Conservation (phyloP, 2,113 vertebrate species). For the Fregata magnificens region DNA sequence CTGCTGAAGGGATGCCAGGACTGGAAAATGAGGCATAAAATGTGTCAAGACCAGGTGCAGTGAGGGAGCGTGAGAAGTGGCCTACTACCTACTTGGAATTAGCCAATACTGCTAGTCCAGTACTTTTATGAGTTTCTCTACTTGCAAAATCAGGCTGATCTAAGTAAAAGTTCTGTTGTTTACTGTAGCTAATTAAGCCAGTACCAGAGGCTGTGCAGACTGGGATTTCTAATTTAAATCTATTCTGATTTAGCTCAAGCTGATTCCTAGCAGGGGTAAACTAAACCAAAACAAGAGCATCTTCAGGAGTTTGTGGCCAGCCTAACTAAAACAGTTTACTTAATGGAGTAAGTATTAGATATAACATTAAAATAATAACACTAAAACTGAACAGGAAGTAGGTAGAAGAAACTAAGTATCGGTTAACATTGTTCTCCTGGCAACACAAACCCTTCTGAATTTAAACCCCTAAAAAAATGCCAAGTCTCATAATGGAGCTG, state of each 20-base stretch:
- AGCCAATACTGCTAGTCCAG: background rate
- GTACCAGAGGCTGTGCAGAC: background rate
- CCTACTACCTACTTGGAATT: background rate
- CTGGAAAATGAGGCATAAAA: background rate
- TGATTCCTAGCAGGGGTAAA: constrained; percentile 19
- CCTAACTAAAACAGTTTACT: background rate
- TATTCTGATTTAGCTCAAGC: constrained; percentile 4
- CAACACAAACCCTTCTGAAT: background rate
- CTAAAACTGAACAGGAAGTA: background rate
- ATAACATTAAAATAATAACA: too few species aligned
- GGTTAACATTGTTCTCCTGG: background rate
- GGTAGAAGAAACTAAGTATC: background rate
- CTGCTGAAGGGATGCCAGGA: constrained; percentile 28
- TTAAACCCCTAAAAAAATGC: background rate
- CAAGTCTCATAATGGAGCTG: background rate
- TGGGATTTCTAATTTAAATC: background rate
- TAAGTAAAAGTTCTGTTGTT: background rate
- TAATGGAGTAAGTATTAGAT: too few species aligned
- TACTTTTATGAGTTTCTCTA: background rate
- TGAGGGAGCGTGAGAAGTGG: background rate
- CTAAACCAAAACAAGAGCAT: background rate
- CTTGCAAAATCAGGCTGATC: background rate
- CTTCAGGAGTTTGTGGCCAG: background rate
- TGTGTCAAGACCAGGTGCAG: background rate
- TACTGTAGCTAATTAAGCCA: background rate